Base-by-base conservation (phyloP, 2,797 vertebrate species). In the Hipposideros larvatus region DNA sequence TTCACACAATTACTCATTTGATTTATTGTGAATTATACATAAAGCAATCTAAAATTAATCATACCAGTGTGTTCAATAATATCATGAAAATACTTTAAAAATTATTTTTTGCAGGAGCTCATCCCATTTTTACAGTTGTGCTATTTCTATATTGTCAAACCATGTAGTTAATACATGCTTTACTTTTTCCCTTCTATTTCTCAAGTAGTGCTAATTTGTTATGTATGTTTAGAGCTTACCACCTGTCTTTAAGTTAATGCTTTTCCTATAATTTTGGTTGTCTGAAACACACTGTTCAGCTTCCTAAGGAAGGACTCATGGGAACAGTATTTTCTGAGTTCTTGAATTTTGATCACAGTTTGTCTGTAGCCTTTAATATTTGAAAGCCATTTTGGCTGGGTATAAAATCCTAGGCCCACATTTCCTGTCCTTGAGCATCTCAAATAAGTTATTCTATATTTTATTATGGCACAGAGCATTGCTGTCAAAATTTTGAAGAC, bases 241-340 rank as follows among this genome's bases (percentile, higher is more conserved):
- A 74, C 21, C 15, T 61, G 16, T 73, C 63, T 48, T 55, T 59
- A 31, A 57, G 37, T 10, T 68, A 5, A 78, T 24, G 31, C 11
- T 9, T 68, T 84, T 65, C 22, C n/a, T 83, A 43, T 19, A 55
- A 55, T 79, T 75, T 87, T 84, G 80, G 48, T 74, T 66, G 16
- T 90, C 80, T 90, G 74, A 96, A 85, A 80, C 28, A 28, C 11
- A 28, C 59, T 48, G 48, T 84, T 31, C n/a, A 70, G 16, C 48
- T 92, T 93, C 55, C 79, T 48, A 57, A 91, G 46, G 65, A 90
- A 74, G 59, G 37, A 71, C 26, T 83, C 31, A n/a, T 34, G 61
- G 8, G 46, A 86, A 65, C 4, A 68, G 22, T 92, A 61, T 78
- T 87, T 77, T 66, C 82, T 83, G 55, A 91, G 41, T 55, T 87